Evolutionary conservation across 2,797 vertebrate species (phyloP).

Genomic region (Cebuella pygmaea): DNA sequence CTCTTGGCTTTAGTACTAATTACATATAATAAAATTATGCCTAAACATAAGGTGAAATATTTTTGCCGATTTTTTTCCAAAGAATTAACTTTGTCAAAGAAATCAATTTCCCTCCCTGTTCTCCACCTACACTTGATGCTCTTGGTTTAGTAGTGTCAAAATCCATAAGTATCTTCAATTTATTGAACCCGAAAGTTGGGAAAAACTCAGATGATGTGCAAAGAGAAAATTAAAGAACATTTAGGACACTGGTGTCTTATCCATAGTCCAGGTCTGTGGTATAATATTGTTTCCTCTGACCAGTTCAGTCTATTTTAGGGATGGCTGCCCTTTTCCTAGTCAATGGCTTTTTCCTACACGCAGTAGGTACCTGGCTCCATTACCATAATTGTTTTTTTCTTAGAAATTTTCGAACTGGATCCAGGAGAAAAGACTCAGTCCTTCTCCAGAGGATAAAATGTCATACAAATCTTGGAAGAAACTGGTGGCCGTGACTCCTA

Average conservation of each 20-base stretch:
- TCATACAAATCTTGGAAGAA: neutral
- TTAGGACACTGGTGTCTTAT: too few species aligned
- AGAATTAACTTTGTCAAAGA: conserved; percentile 12
- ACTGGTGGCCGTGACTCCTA: neutral
- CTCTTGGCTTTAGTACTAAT: conserved; percentile 1
- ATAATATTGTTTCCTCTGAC: neutral
- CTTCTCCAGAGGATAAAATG: neutral
- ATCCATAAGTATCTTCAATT: neutral
- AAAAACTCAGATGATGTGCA: neutral
- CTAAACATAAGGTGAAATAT: neutral
- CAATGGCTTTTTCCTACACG: neutral
- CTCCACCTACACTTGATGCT: neutral
- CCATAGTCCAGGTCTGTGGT: too few species aligned
- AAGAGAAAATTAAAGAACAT: neutral
- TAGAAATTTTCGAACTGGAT: neutral
- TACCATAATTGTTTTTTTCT: neutral
- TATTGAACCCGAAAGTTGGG: neutral
- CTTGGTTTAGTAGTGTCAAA: neutral
- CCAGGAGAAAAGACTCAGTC: neutral
- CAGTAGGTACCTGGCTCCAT: neutral
- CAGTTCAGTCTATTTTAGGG: neutral
- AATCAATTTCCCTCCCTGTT: conserved; percentile 1
- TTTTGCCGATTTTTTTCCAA: neutral
- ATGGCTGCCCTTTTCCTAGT: neutral
- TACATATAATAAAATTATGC: conserved; percentile 7